Base-by-base conservation (phyloP, 1,140 invertebrate species). In the Luehdorfia chinensis region DNA sequence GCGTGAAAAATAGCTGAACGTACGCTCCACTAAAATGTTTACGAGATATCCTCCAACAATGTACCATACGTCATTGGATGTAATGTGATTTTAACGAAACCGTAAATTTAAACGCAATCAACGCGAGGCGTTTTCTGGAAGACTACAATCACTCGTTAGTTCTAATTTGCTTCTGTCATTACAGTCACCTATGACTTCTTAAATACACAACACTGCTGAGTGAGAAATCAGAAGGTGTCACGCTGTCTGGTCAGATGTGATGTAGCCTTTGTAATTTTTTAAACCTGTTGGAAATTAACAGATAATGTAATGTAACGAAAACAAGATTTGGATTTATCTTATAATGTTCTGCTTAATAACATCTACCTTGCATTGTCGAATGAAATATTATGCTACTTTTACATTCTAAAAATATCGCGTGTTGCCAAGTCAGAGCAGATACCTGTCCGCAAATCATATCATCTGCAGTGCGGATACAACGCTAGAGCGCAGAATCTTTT, bases 381-480 rank as follows among this genome's bases (percentile, higher is more conserved):
- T 27, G 9, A 27, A 27, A 8, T 27, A 27, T 6, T 27, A 27
- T n/a, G 23, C 6, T 27, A 6, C 9, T 8, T 27, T 27, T 27
- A n/a, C 23, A 27, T 27, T 27, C 7, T 27, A 7, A 27, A 43
- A 43, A 30, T 8, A 25, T 43, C 30, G 25, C 25, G 39, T 16
- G 27, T 12, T 18, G 27, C 13, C 14, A 27, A 43, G 14, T 13
- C 23, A 43, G 18, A 43, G 15, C 39, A 43, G 39, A 37, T 37
- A 37, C 15, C 25, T 43, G 25, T 43, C 39, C 39, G 39, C 39
- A 43, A 43, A 43, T 43, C 39, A 43, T 30, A 43, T 43, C 33
- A 34, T 34, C 39, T 28, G 39, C 39, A 43, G 25, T 43, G 39
- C 39, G 27, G 39, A 43, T 43, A 43, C 25, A 9, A 11, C 25